Percentiles rank a stretch among this genome's conserved stretches.
Conservation (phyloP, 2,888 invertebrate species). For the Endomychus coccineus region DNA sequence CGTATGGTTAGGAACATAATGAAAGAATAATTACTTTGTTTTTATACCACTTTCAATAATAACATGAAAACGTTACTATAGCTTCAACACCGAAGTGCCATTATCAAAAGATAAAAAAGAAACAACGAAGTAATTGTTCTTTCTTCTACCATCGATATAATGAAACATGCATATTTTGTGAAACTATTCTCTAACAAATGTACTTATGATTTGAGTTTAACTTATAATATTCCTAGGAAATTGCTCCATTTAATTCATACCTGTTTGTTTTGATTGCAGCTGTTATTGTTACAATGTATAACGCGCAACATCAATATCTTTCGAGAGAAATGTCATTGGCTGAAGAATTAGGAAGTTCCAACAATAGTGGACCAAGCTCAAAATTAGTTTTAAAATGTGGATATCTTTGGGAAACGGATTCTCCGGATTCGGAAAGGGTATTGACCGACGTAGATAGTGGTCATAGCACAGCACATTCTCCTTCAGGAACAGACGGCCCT, state of each 20-base stretch:
- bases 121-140: not conserved
- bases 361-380: constrained; percentile 43
- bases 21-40: too few relatives aligned
- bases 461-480: constrained; percentile 86
- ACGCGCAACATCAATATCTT: constrained; percentile 50
- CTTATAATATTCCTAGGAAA: too few relatives aligned
- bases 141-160: too few relatives aligned
- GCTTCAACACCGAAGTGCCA: too few relatives aligned
- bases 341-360: constrained; percentile 53
- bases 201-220: too few relatives aligned
- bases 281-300: constrained; percentile 51
- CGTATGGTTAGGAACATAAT: too few relatives aligned
- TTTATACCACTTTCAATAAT: too few relatives aligned
- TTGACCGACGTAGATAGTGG: constrained; percentile 81
- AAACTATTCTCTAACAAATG: not conserved
- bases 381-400: constrained; percentile 66
- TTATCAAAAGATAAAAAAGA: not conserved
- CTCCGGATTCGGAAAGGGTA: constrained; percentile 78
- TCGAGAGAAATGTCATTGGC: constrained; percentile 62
- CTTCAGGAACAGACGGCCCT: constrained; percentile 65
- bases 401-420: constrained; percentile 71
- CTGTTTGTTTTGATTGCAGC: too few relatives aligned
- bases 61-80: too few relatives aligned
- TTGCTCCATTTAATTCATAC: too few relatives aligned
- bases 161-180: too few relatives aligned